phyloP scores from a whole-genome alignment of 2,113 vertebrate genomes.

The Scatophagus argus region DNA sequence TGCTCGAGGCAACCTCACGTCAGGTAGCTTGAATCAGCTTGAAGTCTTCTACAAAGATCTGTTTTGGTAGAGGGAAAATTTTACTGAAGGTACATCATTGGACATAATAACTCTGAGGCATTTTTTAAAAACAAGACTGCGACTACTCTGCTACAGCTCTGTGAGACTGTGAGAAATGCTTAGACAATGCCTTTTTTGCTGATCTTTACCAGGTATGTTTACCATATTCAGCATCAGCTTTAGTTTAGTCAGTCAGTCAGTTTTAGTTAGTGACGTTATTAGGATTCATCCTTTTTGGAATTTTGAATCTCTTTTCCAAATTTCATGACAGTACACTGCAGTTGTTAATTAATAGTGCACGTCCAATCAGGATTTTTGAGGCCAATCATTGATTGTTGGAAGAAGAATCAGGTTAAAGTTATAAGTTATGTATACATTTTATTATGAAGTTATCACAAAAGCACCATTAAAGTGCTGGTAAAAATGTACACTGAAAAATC shows the following conservation, averaged over 20 bases:
- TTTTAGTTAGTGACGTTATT: too few relatives aligned
- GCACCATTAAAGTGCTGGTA: too few relatives aligned
- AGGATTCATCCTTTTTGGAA: too few relatives aligned
- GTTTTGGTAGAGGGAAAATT: slow-evolving; percentile 6
- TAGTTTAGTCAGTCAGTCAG: too few relatives aligned
- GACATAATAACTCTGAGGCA: neutral
- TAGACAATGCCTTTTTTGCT: neutral
- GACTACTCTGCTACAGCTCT: neutral
- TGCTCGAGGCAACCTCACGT: slow-evolving; percentile 26
- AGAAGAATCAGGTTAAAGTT: too few relatives aligned
- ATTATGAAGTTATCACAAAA: too few relatives aligned
- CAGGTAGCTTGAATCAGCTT: slow-evolving; percentile 35
- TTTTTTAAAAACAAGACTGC: neutral
- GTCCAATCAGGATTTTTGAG: too few relatives aligned
- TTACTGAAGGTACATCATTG: neutral
- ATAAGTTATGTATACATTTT: too few relatives aligned
- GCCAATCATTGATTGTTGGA: too few relatives aligned
- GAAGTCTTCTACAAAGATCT: slow-evolving; percentile 6
- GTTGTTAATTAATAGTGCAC: too few relatives aligned
- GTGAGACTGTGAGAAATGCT: neutral
- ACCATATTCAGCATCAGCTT: neutral
- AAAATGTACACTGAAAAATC: too few relatives aligned
- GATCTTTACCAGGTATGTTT: neutral
- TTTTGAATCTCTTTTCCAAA: neutral
- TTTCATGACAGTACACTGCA: neutral